Percentiles rank a stretch among this genome's conserved stretches.
These are phyloP conservation scores for Leptoclinus maculatus DNA, from an alignment of 2,797 vertebrate species.

Conservation along the genomic window DNA sequence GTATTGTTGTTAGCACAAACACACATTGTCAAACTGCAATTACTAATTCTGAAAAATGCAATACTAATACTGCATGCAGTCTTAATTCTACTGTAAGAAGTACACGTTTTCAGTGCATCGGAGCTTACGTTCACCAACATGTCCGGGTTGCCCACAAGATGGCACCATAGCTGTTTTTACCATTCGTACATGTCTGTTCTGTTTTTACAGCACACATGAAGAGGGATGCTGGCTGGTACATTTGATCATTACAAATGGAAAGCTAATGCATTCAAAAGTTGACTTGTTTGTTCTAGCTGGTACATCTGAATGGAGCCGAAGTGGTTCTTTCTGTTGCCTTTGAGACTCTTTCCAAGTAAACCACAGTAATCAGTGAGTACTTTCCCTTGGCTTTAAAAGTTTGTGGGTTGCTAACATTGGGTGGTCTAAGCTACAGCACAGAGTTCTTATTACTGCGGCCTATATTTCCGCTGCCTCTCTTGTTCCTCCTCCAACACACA, in stretches of 20 bases:
- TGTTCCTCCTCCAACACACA: conserved; percentile 78
- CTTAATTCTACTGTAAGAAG: conserved; percentile 6
- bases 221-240: conserved; percentile 12
- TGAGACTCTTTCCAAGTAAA: conserved; percentile 15
- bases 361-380: conserved; percentile 24
- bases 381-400: conserved; percentile 39
- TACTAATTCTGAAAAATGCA: conserved; percentile 17
- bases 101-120: conserved; percentile 15
- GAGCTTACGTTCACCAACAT: conserved; percentile 38
- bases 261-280: conserved; percentile 8
- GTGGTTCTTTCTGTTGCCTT: conserved; percentile 10
- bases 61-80: conserved; percentile 14
- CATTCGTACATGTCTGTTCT: conserved; percentile 19
- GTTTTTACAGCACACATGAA: conserved; percentile 31
- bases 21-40: conserved; percentile 18
- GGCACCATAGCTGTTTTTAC: conserved; percentile 18
- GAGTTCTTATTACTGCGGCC: conserved; percentile 65
- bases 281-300: conserved; percentile 3
- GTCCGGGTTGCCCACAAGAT: conserved; percentile 12
- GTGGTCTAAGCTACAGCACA: conserved; percentile 67
- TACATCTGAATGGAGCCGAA: conserved; percentile 12
- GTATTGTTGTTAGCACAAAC: conserved; percentile 33
- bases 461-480: conserved; percentile 73
- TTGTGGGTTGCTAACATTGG: conserved; percentile 16
- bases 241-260: conserved; percentile 28